Evolutionary conservation across 2,797 vertebrate genomes (phyloP).

Genomic region (Sternotherus odoratus): DNA sequence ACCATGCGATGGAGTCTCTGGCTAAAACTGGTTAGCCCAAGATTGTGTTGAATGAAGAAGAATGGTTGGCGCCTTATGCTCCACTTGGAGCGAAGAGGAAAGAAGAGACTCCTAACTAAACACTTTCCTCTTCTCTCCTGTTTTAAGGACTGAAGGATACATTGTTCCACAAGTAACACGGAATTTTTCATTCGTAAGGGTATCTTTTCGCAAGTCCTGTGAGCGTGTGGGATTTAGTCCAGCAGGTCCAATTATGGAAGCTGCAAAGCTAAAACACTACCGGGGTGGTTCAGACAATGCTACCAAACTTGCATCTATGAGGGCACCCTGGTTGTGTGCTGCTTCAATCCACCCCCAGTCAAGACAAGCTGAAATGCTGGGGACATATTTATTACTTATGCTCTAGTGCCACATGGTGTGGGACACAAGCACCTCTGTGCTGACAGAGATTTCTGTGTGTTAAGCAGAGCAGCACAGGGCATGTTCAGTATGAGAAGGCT

Average conservation of each 20-base stretch:
- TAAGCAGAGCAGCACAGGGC: background rate
- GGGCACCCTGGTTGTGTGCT: background rate
- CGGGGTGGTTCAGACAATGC: background rate
- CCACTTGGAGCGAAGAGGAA: too few species aligned
- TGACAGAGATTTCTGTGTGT: accelerated
- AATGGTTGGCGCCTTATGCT: too few species aligned
- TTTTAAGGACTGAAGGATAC: slow-evolving; percentile 66
- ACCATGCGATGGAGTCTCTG: too few species aligned
- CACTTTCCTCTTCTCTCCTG: slow-evolving; percentile 48
- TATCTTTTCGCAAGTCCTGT: slow-evolving; percentile 32
- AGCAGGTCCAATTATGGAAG: background rate
- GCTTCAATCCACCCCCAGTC: accelerated
- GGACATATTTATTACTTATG: background rate
- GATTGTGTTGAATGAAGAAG: too few species aligned
- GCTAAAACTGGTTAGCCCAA: too few species aligned
- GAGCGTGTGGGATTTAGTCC: background rate
- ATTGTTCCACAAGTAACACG: slow-evolving; percentile 66
- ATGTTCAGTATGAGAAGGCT: background rate
- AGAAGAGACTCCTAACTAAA: slow-evolving; percentile 57
- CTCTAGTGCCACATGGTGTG: background rate
- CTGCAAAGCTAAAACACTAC: background rate
- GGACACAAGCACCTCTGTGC: background rate
- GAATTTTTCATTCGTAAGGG: slow-evolving; percentile 39
- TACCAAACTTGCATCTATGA: background rate
- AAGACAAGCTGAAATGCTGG: background rate